These are phyloP conservation scores for Ormyrus nitidulus DNA, from an alignment of 2,888 invertebrate species.

Conservation along the genomic window DNA sequence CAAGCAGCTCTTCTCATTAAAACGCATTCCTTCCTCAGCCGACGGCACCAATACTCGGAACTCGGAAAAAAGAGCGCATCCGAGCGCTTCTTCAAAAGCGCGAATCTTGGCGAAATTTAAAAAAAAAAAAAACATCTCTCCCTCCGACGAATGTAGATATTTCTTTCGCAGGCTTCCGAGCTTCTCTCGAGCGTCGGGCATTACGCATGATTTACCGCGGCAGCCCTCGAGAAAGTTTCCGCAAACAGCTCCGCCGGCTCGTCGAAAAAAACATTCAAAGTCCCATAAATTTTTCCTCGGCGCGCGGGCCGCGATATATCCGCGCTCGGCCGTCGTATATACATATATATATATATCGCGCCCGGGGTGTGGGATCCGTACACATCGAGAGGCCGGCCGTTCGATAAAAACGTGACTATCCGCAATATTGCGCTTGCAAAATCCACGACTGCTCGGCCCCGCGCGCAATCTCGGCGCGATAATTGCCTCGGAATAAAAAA, in stretches of 20 bases:
- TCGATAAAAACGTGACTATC: slow-evolving; percentile 43
- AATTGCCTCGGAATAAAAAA: slow-evolving; percentile 29
- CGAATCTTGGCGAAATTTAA: no score
- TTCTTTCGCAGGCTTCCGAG: slow-evolving; percentile 15
- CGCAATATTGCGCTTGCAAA: slow-evolving; percentile 16
- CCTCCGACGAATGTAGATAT: slow-evolving; percentile 8
- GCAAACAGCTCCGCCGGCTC: slow-evolving; percentile 27
- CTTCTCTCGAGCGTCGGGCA: slow-evolving; percentile 11
- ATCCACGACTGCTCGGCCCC: not conserved
- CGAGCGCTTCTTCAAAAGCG: no score
- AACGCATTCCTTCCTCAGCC: no score
- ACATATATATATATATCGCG: no score
- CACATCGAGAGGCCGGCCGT: slow-evolving; percentile 12
- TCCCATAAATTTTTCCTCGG: slow-evolving; percentile 40
- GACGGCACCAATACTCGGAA: no score
- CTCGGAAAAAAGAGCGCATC: no score
- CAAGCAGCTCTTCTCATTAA: no score
- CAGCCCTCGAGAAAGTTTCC: slow-evolving; percentile 40
- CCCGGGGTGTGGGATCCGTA: not conserved
- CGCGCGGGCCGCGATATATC: slow-evolving; percentile 11
- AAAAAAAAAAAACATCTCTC: not conserved
- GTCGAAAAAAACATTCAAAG: slow-evolving; percentile 25
- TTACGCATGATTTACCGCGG: slow-evolving; percentile 41
- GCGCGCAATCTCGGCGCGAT: slow-evolving; percentile 29
- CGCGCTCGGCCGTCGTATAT: not conserved